A percentile compares a stretch with the other conserved stretches of the same genome.
Conservation (phyloP, 1,140 invertebrate genomes). For the Cydia strobilella region DNA sequence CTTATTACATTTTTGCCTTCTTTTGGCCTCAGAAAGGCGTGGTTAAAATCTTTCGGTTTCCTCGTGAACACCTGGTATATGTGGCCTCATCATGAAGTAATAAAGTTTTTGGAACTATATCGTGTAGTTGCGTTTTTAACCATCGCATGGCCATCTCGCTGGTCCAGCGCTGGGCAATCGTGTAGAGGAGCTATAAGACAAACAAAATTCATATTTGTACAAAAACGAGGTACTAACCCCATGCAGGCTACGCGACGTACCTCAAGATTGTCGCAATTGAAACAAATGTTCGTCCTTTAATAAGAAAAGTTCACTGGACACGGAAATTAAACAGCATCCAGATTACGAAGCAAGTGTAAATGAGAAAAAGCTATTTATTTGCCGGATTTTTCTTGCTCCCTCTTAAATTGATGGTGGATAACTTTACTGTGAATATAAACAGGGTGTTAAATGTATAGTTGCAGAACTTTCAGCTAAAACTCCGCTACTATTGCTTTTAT, state of each 20-base stretch:
- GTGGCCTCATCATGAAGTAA: no score
- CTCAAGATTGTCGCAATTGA: background rate
- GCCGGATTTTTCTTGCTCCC: background rate
- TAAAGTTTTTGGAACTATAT: no score
- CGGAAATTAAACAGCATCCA: conserved; percentile 14
- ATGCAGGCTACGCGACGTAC: background rate
- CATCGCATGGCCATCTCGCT: no score
- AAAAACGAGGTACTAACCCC: background rate
- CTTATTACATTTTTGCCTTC: no score
- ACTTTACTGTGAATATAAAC: background rate
- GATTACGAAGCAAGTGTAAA: conserved; percentile 18
- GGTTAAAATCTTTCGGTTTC: no score
- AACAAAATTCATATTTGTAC: background rate
- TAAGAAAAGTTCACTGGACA: conserved; percentile 15
- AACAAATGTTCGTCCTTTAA: conserved; percentile 4
- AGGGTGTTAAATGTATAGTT: background rate
- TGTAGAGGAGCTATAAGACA: no score
- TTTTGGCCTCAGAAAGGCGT: no score
- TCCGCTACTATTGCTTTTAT: no score
- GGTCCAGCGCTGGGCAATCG: no score
- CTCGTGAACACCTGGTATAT: no score
- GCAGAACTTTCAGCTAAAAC: no score
- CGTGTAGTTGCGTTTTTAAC: no score
- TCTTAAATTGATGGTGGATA: background rate
- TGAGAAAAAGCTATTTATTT: conserved; percentile 10